Evolutionary conservation across 2,113 vertebrate genomes (phyloP), one percentile per base, ranked within the genome.

Genomic region (Lepus timidus): DNA sequence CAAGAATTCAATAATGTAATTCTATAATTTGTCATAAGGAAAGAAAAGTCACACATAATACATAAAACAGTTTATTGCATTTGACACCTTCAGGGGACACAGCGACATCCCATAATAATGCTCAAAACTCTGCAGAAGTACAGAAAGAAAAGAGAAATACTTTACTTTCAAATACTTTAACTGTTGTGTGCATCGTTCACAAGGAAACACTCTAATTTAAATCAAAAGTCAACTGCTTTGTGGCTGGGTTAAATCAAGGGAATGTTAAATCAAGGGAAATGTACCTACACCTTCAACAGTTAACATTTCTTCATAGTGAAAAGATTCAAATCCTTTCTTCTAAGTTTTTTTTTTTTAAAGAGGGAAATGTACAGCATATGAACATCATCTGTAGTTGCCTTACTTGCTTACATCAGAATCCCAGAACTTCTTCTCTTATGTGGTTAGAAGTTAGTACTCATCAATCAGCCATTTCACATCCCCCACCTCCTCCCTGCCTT

Each of bases 131-230:
- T 84, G 7, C 44, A 90, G 25, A 89, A 76, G 19, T 91, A 67
- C 44, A 36, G 70, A 39, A 93, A 78, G 49, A 58, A 36, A 33
- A 80, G 27, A 3, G 1, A 79, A 92, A 83, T 9, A 29, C 6
- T 44, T 80, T 84, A 19, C 67, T 92, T 88, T 84, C 61, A 80
- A 91, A 73, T 95, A 8, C 31, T 90, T 31, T 87, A 16, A 83
- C 25, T 49, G 75, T 93, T 92, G 19, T 58, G 55, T 58, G 55
- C 55, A 16, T 58, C 51, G 80, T 81, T 96, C 71, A 86, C 51
- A 84, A 1, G 39, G 58, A 49, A 89, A 23, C 36, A 58, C 14
- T 88, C 70, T 70, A 70, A 88, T 75, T 49, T 20, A 75, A 80
- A 67, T 52, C 7, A 22, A 44, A 61, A 52, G 2, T 55, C 19